These are phyloP conservation scores for Lepidothrix coronata DNA, from an alignment of 2,113 vertebrate genomes.

Conservation along the genomic window DNA sequence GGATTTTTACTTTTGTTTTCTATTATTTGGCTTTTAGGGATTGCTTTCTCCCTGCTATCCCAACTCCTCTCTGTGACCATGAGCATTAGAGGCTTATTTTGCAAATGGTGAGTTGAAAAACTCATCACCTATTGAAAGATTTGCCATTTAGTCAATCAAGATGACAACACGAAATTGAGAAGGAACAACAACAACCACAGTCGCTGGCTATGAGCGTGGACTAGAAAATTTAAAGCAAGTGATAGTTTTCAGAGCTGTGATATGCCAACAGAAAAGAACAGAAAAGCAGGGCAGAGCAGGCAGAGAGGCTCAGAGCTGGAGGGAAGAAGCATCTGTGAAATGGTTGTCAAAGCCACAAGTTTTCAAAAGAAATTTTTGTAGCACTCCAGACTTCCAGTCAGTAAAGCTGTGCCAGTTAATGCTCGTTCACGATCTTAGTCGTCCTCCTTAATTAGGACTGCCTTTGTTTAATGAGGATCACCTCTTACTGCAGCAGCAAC, in stretches of 20 bases:
- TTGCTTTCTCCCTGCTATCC: neutral
- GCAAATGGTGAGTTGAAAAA: neutral
- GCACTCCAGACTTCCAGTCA: neutral
- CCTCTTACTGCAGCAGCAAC: neutral
- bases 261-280: neutral
- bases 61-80: neutral
- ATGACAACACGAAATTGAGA: neutral
- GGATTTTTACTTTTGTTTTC: neutral
- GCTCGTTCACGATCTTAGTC: neutral
- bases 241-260: neutral
- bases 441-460: neutral
- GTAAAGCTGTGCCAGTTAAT: neutral
- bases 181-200: neutral
- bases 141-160: neutral
- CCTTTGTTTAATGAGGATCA: neutral
- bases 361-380: neutral
- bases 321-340: conserved; percentile 2
- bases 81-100: neutral
- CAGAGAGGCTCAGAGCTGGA: neutral
- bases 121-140: neutral
- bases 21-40: neutral
- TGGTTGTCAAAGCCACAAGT: neutral
- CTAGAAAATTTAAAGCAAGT: neutral
- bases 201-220: neutral
- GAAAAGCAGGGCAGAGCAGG: neutral